Evolutionary conservation across 1,140 invertebrate species (phyloP).

Genomic region (Aphelenchoides avenae): DNA sequence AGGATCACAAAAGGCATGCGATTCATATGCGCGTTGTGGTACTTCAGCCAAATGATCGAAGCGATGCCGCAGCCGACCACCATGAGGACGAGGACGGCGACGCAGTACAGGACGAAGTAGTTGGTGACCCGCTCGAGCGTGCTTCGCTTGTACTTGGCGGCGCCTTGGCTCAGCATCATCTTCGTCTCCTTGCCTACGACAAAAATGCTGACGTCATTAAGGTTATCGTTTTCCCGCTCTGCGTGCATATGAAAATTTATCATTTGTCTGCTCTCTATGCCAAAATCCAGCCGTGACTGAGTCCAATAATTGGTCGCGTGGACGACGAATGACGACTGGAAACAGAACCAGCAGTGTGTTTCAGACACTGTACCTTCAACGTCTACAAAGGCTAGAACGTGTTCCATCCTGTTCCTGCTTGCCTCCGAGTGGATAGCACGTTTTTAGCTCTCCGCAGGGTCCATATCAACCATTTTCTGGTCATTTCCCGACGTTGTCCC

Average conservation of each 20-base stretch:
- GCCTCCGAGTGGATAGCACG: too few species aligned
- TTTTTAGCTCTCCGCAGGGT: too few species aligned
- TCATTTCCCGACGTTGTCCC: too few species aligned
- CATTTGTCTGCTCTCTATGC: too few species aligned
- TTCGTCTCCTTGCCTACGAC: conserved; percentile 84
- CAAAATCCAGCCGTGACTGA: too few species aligned
- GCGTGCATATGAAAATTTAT: not conserved
- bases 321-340: too few species aligned
- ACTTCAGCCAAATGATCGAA: conserved; percentile 32
- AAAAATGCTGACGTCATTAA: conserved; percentile 25
- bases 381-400: too few species aligned
- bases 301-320: too few species aligned
- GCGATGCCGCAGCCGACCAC: conserved; percentile 80
- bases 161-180: conserved; percentile 93
- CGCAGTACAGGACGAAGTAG: conserved; percentile 90
- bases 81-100: conserved; percentile 80
- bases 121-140: conserved; percentile 88
- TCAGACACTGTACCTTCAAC: too few species aligned
- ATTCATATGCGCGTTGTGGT: conserved; percentile 7
- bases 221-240: conserved; percentile 15
- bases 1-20: conserved; percentile 67
- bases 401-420: too few species aligned
- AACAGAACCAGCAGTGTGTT: too few species aligned
- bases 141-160: conserved; percentile 88
- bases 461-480: too few species aligned